Evolutionary conservation across 2,797 vertebrate genomes (phyloP).

Genomic region (Pterois miles): DNA sequence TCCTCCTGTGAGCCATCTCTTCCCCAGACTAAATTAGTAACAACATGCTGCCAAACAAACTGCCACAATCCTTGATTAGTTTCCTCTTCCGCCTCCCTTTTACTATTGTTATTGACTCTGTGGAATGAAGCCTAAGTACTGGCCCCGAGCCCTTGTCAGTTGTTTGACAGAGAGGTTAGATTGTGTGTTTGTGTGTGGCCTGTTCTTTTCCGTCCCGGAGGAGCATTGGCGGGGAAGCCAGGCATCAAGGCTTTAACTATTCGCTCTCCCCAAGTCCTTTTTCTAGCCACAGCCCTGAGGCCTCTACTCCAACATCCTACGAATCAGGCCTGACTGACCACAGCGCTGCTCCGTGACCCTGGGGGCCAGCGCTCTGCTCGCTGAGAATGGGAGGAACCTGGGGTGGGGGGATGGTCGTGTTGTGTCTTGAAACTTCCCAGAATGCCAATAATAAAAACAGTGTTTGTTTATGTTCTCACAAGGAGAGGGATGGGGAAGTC

Average conservation of each 20-base stretch:
- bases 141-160: slow-evolving; percentile 45
- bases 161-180: slow-evolving; percentile 46
- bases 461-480: slow-evolving; percentile 76
- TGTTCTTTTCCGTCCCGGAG: slow-evolving; percentile 46
- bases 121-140: slow-evolving; percentile 35
- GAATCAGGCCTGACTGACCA: slow-evolving; percentile 59
- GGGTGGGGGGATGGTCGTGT: neutral
- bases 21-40: slow-evolving; percentile 46
- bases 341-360: slow-evolving; percentile 47
- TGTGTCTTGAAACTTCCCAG: slow-evolving; percentile 62
- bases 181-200: slow-evolving; percentile 41
- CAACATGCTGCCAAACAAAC: slow-evolving; percentile 47
- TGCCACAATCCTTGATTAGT: slow-evolving; percentile 56
- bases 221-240: slow-evolving; percentile 37
- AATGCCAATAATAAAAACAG: slow-evolving; percentile 62
- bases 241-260: slow-evolving; percentile 47
- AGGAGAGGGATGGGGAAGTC: slow-evolving; percentile 34
- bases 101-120: slow-evolving; percentile 54
- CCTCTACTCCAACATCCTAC: slow-evolving; percentile 66
- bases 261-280: slow-evolving; percentile 60
- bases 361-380: neutral
- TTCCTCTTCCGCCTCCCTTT: slow-evolving; percentile 46
- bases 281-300: slow-evolving; percentile 54
- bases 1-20: slow-evolving; percentile 13
- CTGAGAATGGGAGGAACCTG: slow-evolving; percentile 47